Conservation (phyloP, 2,888 invertebrate genomes). For the Pyrgus malvae region DNA sequence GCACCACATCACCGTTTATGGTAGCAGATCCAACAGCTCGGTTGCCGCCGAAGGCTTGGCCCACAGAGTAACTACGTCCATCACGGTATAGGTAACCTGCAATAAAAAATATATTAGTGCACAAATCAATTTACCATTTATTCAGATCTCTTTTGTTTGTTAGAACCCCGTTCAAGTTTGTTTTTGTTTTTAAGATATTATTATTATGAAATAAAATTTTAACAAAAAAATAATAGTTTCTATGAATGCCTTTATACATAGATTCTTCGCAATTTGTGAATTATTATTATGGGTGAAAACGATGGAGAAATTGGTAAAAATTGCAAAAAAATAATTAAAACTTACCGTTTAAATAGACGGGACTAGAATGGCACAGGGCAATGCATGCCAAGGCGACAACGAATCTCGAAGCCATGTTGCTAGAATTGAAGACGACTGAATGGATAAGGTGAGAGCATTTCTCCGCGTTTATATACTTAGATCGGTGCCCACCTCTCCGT, state of each 20-base stretch:
- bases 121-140: constrained; percentile 9
- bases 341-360: constrained; percentile 66
- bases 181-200: too few species aligned
- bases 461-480: constrained; percentile 70
- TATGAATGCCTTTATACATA: too few species aligned
- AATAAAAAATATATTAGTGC: not conserved
- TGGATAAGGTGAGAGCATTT: constrained; percentile 79
- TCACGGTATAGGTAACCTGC: constrained; percentile 60
- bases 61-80: constrained; percentile 58
- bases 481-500: constrained; percentile 50
- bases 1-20: constrained; percentile 45
- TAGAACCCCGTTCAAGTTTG: too few species aligned
- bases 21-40: constrained; percentile 54
- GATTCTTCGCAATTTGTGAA: too few species aligned
- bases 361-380: constrained; percentile 61
- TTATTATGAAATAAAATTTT: too few species aligned
- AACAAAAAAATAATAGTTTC: too few species aligned
- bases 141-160: too few species aligned
- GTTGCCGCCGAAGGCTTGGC: constrained; percentile 46
- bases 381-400: constrained; percentile 59
- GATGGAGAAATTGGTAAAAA: too few species aligned
- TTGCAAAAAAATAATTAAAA: not conserved
- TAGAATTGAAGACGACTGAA: constrained; percentile 53
- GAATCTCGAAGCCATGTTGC: constrained; percentile 66
- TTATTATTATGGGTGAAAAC: too few species aligned